Conservation (phyloP, 1,140 invertebrate species). For the Geopemphigus sp. region DNA sequence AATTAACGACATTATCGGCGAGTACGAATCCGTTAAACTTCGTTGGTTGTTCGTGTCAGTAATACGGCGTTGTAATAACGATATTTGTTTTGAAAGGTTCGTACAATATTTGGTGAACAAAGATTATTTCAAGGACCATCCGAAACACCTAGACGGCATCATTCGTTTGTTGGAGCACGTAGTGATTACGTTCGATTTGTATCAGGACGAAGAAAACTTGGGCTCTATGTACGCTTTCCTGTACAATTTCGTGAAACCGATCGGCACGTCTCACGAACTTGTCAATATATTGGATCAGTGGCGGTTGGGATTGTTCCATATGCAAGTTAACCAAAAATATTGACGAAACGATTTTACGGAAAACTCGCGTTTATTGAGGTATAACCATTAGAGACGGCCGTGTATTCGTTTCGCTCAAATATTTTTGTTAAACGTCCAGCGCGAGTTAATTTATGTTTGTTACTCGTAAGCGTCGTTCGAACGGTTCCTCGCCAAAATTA, state of each 20-base stretch:
- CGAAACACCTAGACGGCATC: not conserved
- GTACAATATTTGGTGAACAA: constrained; percentile 17
- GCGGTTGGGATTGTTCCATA: not conserved
- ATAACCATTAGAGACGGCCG: too few species aligned
- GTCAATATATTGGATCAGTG: constrained; percentile 32
- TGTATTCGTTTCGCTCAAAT: too few species aligned
- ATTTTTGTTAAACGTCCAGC: too few species aligned
- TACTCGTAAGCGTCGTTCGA: too few species aligned
- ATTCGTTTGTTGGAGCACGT: constrained; percentile 12
- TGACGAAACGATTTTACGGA: too few species aligned
- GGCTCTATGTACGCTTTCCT: constrained; percentile 14
- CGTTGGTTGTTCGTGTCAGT: too few species aligned
- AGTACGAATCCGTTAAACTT: too few species aligned
- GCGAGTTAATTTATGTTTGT: too few species aligned
- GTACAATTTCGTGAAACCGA: not conserved
- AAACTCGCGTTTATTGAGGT: too few species aligned
- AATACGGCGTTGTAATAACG: too few species aligned
- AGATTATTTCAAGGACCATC: constrained; percentile 1
- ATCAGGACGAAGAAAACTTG: constrained; percentile 15
- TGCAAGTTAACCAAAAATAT: not conserved
- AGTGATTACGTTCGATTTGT: constrained; percentile 21
- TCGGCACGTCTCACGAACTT: not conserved
- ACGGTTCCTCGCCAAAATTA: too few species aligned
- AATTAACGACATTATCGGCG: too few species aligned
- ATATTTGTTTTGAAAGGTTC: constrained; percentile 4